Conservation (phyloP, 92 coral and sea anemone species). For the Palythoa caribaeorum region DNA sequence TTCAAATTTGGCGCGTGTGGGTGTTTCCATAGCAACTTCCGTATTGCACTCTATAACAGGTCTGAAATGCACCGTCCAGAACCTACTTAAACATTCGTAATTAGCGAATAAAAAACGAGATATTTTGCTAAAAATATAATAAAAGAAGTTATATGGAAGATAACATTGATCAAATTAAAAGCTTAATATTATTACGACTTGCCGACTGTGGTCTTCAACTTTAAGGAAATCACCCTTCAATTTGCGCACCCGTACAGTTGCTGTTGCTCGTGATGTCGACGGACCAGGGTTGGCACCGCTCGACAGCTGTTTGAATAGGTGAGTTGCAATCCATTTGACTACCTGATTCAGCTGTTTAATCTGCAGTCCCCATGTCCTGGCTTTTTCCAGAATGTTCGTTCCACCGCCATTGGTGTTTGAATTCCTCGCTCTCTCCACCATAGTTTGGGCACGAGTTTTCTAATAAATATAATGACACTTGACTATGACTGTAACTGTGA, state of each 20-base stretch:
- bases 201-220: slow-evolving; percentile 94
- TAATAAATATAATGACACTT: slow-evolving; percentile 9
- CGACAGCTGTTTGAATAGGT: slow-evolving; percentile 30
- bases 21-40: no score
- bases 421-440: slow-evolving; percentile 74
- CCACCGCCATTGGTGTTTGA: slow-evolving; percentile 49
- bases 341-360: slow-evolving; percentile 75
- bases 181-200: not conserved
- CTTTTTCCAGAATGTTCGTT: slow-evolving; percentile 78
- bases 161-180: not conserved
- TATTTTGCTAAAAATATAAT: no score
- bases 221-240: slow-evolving; percentile 82
- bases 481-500: not conserved
- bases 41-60: no score
- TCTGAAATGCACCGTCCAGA: no score
- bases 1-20: no score
- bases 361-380: slow-evolving; percentile 79
- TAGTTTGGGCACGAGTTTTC: slow-evolving; percentile 85
- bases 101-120: no score
- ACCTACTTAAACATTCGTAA: no score
- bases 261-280: slow-evolving; percentile 11
- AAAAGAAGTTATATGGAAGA: not conserved
- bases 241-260: slow-evolving; percentile 65
- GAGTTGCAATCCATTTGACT: slow-evolving; percentile 61
- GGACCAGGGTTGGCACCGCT: slow-evolving; percentile 10